These are phyloP conservation scores for Sylvietta virens DNA, from an alignment of 2,113 vertebrate genomes.

Conservation along the genomic window DNA sequence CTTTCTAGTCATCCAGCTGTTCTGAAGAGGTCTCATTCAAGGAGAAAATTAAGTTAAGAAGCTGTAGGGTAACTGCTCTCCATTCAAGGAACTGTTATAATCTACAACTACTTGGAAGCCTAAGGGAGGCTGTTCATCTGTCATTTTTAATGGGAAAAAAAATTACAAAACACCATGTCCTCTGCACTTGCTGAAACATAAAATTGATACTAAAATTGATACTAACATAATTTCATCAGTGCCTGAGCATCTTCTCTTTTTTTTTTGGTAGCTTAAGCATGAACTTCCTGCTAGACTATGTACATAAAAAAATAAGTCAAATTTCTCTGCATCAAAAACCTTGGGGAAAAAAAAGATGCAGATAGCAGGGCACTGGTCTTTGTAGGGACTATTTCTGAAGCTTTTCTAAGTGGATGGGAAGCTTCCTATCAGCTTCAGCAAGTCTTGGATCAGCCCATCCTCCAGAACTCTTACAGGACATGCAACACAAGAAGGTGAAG, in stretches of 20 bases:
- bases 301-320: neutral
- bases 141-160: neutral
- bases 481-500: neutral
- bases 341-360: neutral
- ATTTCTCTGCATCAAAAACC: neutral
- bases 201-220: neutral
- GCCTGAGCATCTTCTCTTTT: neutral
- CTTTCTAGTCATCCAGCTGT: neutral
- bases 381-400: neutral
- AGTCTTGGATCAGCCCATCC: neutral
- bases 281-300: neutral
- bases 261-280: neutral
- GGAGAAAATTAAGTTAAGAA: constrained; percentile 9
- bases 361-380: neutral
- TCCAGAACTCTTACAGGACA: neutral
- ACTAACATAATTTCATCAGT: neutral
- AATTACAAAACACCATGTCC: neutral
- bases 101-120: neutral
- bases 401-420: neutral
- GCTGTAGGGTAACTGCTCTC: neutral
- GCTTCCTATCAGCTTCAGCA: neutral
- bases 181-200: neutral
- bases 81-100: neutral
- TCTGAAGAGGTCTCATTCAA: neutral
- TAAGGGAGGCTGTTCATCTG: neutral